Conservation (phyloP, 2,113 vertebrate species). For the Microcebus lehilahytsara region DNA sequence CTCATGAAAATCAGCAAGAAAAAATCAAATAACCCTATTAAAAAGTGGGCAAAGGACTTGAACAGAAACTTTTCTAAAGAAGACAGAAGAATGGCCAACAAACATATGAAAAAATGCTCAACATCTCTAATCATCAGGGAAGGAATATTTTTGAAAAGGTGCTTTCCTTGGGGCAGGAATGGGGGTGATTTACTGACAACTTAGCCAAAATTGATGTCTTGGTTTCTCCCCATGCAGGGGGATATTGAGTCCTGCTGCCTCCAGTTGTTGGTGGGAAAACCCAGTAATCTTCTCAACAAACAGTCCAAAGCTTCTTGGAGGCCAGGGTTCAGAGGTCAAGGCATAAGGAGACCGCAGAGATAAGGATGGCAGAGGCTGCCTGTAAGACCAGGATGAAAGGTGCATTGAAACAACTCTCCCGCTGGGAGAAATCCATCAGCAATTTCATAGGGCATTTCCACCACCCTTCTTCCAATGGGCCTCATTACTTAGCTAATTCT, state of each 20-base stretch:
- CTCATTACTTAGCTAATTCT: constrained; percentile 58
- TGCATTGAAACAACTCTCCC: not conserved
- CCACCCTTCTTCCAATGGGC: constrained; percentile 44
- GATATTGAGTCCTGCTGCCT: not conserved
- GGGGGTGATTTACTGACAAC: not conserved
- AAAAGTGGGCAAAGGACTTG: too few species aligned
- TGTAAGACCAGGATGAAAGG: not conserved
- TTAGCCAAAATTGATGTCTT: not conserved
- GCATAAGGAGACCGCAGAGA: not conserved
- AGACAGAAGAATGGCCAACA: too few species aligned
- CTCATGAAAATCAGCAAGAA: too few species aligned
- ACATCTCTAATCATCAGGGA: not conserved
- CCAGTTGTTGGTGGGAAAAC: not conserved
- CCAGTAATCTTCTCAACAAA: not conserved
- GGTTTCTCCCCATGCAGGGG: not conserved
- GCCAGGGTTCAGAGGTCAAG: not conserved
- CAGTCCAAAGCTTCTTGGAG: not conserved
- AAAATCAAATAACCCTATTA: too few species aligned
- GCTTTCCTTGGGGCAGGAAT: not conserved
- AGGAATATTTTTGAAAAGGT: not conserved
- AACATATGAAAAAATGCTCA: too few species aligned
- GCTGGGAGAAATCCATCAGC: constrained; percentile 61
- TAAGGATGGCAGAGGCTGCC: fast-evolving
- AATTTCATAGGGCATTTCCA: not conserved
- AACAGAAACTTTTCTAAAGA: too few species aligned